A percentile compares a stretch with the other conserved stretches of the same genome.
Evolutionary conservation across 1,140 invertebrate genomes (phyloP).

Genomic region (Drosophila paulistorum): DNA sequence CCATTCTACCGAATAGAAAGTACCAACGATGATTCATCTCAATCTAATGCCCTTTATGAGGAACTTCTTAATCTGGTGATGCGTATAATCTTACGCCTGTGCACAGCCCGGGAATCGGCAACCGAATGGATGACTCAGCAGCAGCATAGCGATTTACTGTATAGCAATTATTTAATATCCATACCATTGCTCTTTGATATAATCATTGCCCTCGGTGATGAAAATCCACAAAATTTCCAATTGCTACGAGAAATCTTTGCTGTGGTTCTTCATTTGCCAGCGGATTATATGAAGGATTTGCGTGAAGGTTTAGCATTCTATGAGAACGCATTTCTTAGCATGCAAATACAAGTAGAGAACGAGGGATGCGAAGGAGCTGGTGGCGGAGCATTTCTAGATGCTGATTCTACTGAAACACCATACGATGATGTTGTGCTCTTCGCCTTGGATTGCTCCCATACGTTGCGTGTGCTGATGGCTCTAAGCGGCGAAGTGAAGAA

Average conservation of each 20-base stretch:
- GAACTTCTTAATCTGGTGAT: slow-evolving; percentile 87
- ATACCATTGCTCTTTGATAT: slow-evolving; percentile 92
- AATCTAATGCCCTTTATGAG: slow-evolving; percentile 82
- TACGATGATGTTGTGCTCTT: slow-evolving; percentile 89
- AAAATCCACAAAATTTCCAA: slow-evolving; percentile 84
- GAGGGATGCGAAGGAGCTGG: slow-evolving; percentile 77
- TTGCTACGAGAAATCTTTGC: slow-evolving; percentile 87
- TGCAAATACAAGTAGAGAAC: slow-evolving; percentile 77
- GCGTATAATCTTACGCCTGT: slow-evolving; percentile 88
- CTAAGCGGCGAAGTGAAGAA: slow-evolving; percentile 84
- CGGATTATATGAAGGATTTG: slow-evolving; percentile 88
- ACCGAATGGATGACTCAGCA: slow-evolving; percentile 87
- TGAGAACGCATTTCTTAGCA: slow-evolving; percentile 70
- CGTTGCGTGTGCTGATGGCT: slow-evolving; percentile 87
- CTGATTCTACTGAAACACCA: slow-evolving; percentile 66
- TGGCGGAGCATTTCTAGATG: slow-evolving; percentile 61
- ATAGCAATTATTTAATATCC: slow-evolving; percentile 92
- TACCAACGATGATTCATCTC: slow-evolving; percentile 55
- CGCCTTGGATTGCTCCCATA: slow-evolving; percentile 88
- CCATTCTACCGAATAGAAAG: slow-evolving; percentile 86
- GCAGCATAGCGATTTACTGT: slow-evolving; percentile 88
- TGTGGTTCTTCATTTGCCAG: slow-evolving; percentile 88
- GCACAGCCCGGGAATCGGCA: slow-evolving; percentile 89
- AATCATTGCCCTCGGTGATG: slow-evolving; percentile 88
- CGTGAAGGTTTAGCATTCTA: slow-evolving; percentile 85